Evolutionary conservation across 1,140 invertebrate genomes (phyloP), one percentile per base, ranked within the genome.

Genomic region (Zophobas morio): DNA sequence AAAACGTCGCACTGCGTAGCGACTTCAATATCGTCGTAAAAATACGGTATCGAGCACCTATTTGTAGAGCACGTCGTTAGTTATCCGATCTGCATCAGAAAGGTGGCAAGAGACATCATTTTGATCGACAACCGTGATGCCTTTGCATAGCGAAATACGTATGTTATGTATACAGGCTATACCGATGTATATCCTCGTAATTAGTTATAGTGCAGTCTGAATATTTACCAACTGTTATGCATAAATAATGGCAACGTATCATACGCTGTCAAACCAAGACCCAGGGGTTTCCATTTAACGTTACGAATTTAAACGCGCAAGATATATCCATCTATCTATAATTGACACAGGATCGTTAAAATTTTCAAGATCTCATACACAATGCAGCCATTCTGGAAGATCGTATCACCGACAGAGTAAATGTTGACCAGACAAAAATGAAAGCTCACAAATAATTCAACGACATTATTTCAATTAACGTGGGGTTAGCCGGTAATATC

Each of bases 381-480:
- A 76, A 76, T 76, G 75, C 60, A 76, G 63, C 75, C 54, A 76
- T 76, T 76, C 53, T 66, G 20, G 63, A 51, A 76, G 75, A 76
- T 76, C n/a, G 40, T 71, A 76, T 76, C 75, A 33, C 39, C 34
- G 35, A 39, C 40, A 57, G 54, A 33, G 51, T 42, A 73, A 73
- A 66, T 66, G 60, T 66, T 66, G 60, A 66, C 60, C n/a, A 33
- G 37, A 66, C 37, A 39, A 60, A 42, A 40, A 66, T 66, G 60
- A 66, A 63, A 66, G n/a, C 39, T 66, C 60, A 42, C 60, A 66
- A 63, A 63, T 63, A 63, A 63, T 63, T 63, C 39, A 4, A 36
- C 35, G 36, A 66, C 39, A 66, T 66, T 66, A 66, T 66, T 66
- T 66, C 60, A 66, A 66, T 66, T 66, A 66, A 66, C 60, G 56